Conservation (phyloP, 2,113 vertebrate genomes). For the Muntiacus reevesi region DNA sequence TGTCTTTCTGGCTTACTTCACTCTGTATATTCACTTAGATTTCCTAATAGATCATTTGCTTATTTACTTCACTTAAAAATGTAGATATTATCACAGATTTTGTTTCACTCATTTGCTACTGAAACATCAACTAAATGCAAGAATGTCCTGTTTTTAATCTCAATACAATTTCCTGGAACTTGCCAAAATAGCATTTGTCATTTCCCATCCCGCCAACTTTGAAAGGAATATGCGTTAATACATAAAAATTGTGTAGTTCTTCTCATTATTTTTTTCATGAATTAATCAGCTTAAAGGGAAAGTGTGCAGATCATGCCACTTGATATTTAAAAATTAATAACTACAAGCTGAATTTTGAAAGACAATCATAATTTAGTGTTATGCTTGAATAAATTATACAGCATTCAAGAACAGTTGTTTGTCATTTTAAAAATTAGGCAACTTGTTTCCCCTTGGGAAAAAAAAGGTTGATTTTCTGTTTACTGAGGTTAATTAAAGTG, state of each 20-base stretch:
- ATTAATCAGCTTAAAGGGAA: constrained; percentile 38
- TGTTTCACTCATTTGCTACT: background rate
- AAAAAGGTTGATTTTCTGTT: constrained; percentile 48
- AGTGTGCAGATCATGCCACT: background rate
- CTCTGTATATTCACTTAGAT: background rate
- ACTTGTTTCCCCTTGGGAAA: background rate
- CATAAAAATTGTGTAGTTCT: background rate
- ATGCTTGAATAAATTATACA: constrained; percentile 58
- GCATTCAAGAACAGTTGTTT: constrained; percentile 55
- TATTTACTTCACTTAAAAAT: background rate
- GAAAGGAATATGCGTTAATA: background rate
- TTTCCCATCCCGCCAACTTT: background rate
- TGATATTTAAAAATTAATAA: constrained; percentile 61
- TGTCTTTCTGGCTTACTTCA: too few relatives aligned
- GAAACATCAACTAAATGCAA: background rate
- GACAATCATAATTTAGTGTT: constrained; percentile 59
- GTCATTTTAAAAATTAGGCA: constrained; percentile 58
- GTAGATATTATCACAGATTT: background rate
- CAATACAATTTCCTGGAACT: background rate
- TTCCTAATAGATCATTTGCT: background rate
- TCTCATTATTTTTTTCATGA: constrained; percentile 37
- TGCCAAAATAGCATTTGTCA: background rate
- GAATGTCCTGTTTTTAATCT: background rate
- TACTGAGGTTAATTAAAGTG: constrained; percentile 57
- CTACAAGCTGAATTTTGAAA: constrained; percentile 57